Conservation (phyloP, 2,113 vertebrate genomes). For the Neogale vison region DNA sequence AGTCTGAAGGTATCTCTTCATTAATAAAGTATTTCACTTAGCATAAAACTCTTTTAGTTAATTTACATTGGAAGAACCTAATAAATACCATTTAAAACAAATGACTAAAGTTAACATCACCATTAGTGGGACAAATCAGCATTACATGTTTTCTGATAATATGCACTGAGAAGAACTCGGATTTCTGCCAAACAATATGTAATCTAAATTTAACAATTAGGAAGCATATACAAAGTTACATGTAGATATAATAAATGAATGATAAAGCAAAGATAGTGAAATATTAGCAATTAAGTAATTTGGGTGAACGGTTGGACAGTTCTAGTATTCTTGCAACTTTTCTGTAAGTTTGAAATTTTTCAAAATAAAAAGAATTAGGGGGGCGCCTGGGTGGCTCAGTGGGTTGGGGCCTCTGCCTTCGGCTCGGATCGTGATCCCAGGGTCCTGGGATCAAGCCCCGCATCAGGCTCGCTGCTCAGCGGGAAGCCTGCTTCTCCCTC, state of each 20-base stretch:
- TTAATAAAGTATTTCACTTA: neutral
- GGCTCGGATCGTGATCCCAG: too few species aligned
- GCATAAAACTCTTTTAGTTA: slow-evolving; percentile 1
- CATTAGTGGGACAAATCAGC: neutral
- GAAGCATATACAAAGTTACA: neutral
- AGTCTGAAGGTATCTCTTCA: neutral
- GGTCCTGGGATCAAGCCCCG: too few species aligned
- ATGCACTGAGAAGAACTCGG: neutral
- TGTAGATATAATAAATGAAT: neutral
- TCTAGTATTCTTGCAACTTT: neutral
- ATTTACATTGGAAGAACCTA: neutral
- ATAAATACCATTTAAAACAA: neutral
- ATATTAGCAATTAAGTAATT: neutral
- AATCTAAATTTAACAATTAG: neutral
- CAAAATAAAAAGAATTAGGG: neutral
- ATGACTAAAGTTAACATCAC: neutral
- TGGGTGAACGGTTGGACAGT: neutral
- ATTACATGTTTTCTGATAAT: neutral
- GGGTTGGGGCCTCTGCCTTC: too few species aligned
- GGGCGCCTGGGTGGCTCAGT: too few species aligned
- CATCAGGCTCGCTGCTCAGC: too few species aligned
- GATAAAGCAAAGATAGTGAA: neutral
- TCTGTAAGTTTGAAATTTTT: neutral
- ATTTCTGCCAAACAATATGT: neutral
- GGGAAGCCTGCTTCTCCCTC: too few species aligned